A percentile compares a stretch with the other conserved stretches of the same genome.
phyloP scores from a whole-genome alignment of 2,797 vertebrate genomes.

The Coregonus ussuriensis region DNA sequence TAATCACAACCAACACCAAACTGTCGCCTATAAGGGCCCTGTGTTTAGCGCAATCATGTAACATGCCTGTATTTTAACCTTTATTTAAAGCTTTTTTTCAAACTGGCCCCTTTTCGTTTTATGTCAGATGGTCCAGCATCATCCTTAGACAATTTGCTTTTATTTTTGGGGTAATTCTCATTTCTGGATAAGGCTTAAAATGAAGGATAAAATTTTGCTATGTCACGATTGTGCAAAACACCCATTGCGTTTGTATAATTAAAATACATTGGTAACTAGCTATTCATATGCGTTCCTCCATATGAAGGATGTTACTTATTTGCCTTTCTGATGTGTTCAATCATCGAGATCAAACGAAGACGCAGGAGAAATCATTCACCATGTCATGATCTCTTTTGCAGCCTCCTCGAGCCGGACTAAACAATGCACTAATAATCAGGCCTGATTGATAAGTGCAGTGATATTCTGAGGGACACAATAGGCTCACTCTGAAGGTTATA shows the following conservation, averaged over 20 bases:
- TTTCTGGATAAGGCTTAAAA: background rate
- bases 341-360: background rate
- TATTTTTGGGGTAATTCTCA: background rate
- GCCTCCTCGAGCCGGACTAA: background rate
- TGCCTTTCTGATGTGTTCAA: background rate
- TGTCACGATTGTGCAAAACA: no score
- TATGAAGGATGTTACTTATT: background rate
- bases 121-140: background rate
- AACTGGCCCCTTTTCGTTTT: background rate
- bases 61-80: background rate
- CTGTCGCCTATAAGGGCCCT: background rate
- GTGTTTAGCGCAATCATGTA: background rate
- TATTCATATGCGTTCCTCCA: background rate
- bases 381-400: no score
- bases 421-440: slow-evolving; percentile 19
- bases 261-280: no score
- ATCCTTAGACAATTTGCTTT: background rate
- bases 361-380: background rate
- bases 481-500: slow-evolving; percentile 51
- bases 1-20: background rate
- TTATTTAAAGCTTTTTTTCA: background rate
- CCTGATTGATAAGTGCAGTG: slow-evolving; percentile 25
- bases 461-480: slow-evolving; percentile 34
- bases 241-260: no score
- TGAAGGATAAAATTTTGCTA: background rate